phyloP scores from a whole-genome alignment of 1,140 invertebrate species.

The Drosophila setifemur region DNA sequence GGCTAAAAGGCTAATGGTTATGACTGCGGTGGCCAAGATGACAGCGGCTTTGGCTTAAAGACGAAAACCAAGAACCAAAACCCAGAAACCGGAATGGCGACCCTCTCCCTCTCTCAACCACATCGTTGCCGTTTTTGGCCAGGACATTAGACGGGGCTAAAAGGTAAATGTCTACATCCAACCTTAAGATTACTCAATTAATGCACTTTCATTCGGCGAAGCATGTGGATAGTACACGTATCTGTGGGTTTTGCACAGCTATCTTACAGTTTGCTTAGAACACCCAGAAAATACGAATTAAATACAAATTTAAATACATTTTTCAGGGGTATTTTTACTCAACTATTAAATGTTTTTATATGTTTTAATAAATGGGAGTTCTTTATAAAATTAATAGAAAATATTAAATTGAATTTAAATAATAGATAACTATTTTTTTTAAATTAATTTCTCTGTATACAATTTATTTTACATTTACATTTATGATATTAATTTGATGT shows the following conservation, averaged over 20 bases:
- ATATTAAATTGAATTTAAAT: too few species aligned
- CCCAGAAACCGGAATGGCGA: not conserved
- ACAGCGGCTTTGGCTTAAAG: conserved; percentile 66
- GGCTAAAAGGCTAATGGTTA: conserved; percentile 79
- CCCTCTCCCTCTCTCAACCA: not conserved
- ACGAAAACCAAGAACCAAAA: not conserved
- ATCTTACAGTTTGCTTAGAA: too few species aligned
- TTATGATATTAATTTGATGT: too few species aligned
- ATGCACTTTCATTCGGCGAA: conserved; percentile 57
- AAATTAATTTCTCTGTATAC: too few species aligned
- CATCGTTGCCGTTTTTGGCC: conserved; percentile 10
- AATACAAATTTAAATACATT: too few species aligned
- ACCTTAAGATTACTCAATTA: conserved; percentile 76
- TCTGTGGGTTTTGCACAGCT: not conserved
- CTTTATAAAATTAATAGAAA: too few species aligned
- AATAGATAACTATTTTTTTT: too few species aligned
- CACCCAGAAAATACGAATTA: too few species aligned
- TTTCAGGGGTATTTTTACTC: too few species aligned
- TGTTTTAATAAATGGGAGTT: too few species aligned
- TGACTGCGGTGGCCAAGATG: conserved; percentile 78
- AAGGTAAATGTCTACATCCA: conserved; percentile 68
- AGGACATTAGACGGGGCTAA: conserved; percentile 24
- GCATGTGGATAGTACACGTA: not conserved
- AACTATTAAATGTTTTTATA: too few species aligned
- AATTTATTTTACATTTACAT: too few species aligned